A percentile compares a stretch with the other conserved stretches of the same genome.
Evolutionary conservation across 2,113 vertebrate genomes (phyloP).

Genomic region (Leuciscus idus): DNA sequence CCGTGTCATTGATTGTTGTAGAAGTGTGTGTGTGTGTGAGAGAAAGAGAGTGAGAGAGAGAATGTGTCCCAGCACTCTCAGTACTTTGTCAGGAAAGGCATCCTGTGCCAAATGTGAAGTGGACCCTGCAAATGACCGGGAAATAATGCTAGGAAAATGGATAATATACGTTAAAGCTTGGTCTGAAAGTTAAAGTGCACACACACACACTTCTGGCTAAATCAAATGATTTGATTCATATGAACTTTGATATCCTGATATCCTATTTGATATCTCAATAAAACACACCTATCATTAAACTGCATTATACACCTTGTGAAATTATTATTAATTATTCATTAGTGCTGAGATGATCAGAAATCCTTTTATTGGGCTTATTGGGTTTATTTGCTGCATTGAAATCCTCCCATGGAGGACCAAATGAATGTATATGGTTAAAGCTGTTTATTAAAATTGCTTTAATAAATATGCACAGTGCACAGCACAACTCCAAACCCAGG

Average conservation of each 20-base stretch:
- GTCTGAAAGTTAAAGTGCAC: neutral
- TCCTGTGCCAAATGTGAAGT: too few relatives aligned
- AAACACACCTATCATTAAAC: neutral
- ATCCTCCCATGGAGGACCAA: neutral
- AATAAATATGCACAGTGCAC: conserved; percentile 41
- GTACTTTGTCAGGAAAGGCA: too few relatives aligned
- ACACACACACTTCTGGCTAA: neutral
- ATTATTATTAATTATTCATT: neutral
- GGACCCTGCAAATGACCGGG: too few relatives aligned
- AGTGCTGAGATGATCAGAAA: neutral
- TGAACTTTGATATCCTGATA: neutral
- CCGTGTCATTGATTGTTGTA: too few relatives aligned
- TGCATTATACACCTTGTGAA: neutral
- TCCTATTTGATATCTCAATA: neutral
- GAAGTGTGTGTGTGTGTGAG: too few relatives aligned
- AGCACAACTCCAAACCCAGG: conserved; percentile 1
- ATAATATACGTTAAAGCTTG: neutral
- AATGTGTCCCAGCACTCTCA: too few relatives aligned
- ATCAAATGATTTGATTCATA: neutral
- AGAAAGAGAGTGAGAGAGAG: too few relatives aligned
- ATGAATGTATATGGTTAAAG: neutral
- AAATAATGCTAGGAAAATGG: too few relatives aligned
- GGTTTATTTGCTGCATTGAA: neutral
- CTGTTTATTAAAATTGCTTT: conserved; percentile 38
- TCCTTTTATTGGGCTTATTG: neutral